Percentiles rank a stretch among this genome's conserved stretches.
Evolutionary conservation across 2,888 invertebrate species (phyloP).

Genomic region (Calliphora vomitoria): DNA sequence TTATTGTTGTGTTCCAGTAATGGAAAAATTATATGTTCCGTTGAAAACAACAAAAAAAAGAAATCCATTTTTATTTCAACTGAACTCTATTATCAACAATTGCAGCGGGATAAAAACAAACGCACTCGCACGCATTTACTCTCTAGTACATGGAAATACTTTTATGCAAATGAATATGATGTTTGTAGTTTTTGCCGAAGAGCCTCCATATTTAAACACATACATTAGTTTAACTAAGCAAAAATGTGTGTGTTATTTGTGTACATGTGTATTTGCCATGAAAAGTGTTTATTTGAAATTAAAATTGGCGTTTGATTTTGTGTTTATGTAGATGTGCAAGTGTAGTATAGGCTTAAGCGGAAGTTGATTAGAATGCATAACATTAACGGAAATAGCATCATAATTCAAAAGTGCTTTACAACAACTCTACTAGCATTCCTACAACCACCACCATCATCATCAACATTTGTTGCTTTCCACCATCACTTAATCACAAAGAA

Average conservation of each 20-base stretch:
- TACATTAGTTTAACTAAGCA: neutral
- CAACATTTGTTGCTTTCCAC: conserved; percentile 51
- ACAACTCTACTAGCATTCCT: conserved; percentile 29
- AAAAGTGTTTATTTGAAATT: conserved; percentile 59
- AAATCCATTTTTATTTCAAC: conserved; percentile 27
- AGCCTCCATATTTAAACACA: conserved; percentile 5
- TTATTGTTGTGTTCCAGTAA: conserved; percentile 41
- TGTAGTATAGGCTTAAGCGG: conserved; percentile 69
- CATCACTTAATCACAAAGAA: conserved; percentile 37
- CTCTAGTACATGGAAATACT: neutral
- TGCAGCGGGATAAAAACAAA: conserved; percentile 9
- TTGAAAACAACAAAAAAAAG: conserved; percentile 18
- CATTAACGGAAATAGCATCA: conserved; percentile 78
- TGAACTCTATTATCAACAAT: conserved; percentile 39
- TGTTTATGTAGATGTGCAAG: neutral
- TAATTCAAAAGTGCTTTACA: conserved; percentile 67
- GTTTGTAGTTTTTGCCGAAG: conserved; percentile 7
- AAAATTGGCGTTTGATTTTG: conserved; percentile 52
- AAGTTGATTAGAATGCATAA: conserved; percentile 81
- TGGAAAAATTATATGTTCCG: conserved; percentile 51
- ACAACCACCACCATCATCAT: conserved; percentile 4
- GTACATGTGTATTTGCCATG: neutral
- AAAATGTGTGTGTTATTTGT: neutral
- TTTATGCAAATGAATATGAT: conserved; percentile 48
- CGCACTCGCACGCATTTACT: neutral